Evolutionary conservation across 1,140 invertebrate genomes (phyloP), one percentile per base, ranked within the genome.

Genomic region (Solen grandis): DNA sequence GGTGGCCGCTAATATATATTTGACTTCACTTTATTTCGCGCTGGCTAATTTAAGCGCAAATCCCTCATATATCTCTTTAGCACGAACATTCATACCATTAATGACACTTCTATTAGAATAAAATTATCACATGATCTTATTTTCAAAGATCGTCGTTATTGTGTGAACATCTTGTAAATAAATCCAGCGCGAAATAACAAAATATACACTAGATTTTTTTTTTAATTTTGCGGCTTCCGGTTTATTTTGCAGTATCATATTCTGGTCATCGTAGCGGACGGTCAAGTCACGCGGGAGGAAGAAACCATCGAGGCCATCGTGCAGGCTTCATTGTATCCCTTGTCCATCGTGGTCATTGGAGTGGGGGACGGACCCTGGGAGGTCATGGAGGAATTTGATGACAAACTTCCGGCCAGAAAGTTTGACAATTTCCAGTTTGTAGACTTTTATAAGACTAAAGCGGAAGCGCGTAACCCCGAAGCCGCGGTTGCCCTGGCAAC

Each of bases 361-460:
- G 93, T 89, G 8, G 93, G 93, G 4, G 93, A 94, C 81, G 93
- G 93, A 33, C 93, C 93, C 0, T 93, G 93, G 93, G 90, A 92
- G 36, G 92, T 89, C 76, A 93, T 93, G 92, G 83, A 90, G 27
- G 91, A 92, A 63, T 93, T 93, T 80, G 93, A 94, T 72, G 91
- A 94, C 62, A 89, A 89, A 13, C 83, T 94, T 14, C 92, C 93
- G 0, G 89, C 90, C 75, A 79, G 93, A 65, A 87, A 90, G 27
- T 94, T 93, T 90, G 93, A 94, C 85, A 94, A 94, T 83, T 93
- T 94, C 83, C 93, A 93, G 63, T 94, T 94, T 84, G 93, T 94
- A 25, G 90, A 93, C 74, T 93, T 93, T 84, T 88, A 93, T 69
- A 79, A 82, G 19, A 55, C 27, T 2, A 88, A 91, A 76, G 79